Percentiles rank a stretch among this genome's conserved stretches.
Evolutionary conservation across 2,888 invertebrate genomes (phyloP).

Genomic region (Mellilla xanthometata): DNA sequence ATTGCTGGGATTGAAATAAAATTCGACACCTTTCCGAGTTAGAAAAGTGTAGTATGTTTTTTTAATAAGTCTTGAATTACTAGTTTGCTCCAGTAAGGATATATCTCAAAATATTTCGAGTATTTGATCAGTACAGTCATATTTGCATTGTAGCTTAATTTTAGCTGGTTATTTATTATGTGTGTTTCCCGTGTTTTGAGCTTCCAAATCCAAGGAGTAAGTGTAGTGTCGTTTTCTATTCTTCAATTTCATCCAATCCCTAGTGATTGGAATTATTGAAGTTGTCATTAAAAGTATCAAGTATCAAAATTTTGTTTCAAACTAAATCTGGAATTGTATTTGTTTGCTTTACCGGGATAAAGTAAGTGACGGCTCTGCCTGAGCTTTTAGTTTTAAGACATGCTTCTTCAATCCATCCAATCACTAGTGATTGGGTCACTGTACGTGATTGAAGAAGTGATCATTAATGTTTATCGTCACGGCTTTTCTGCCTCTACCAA

Average conservation of each 20-base stretch:
- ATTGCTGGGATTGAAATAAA: too few species aligned
- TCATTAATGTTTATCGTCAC: slow-evolving; percentile 14
- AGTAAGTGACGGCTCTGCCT: slow-evolving; percentile 4
- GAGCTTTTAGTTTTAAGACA: not conserved
- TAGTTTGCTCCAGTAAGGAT: too few species aligned
- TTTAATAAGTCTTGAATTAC: too few species aligned
- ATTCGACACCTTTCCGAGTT: too few species aligned
- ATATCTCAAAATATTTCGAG: too few species aligned
- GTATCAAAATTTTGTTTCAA: not conserved
- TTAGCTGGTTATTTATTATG: not conserved
- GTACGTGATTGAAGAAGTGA: slow-evolving; percentile 15
- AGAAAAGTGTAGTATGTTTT: too few species aligned
- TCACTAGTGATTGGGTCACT: slow-evolving; percentile 34
- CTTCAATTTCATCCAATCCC: slow-evolving; percentile 34
- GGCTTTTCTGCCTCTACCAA: slow-evolving; percentile 6
- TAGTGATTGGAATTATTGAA: slow-evolving; percentile 36
- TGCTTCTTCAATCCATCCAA: slow-evolving; percentile 27
- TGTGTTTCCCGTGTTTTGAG: not conserved
- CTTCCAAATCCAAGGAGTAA: slow-evolving; percentile 5
- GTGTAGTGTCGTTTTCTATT: slow-evolving; percentile 3
- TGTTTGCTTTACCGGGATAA: not conserved
- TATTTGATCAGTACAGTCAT: too few species aligned
- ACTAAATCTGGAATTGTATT: not conserved
- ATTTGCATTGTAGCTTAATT: too few species aligned
- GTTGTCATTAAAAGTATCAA: not conserved